Percentiles rank a stretch among this genome's conserved stretches.
Conservation (phyloP, 2,888 invertebrate genomes). For the Hylaea fasciaria region DNA sequence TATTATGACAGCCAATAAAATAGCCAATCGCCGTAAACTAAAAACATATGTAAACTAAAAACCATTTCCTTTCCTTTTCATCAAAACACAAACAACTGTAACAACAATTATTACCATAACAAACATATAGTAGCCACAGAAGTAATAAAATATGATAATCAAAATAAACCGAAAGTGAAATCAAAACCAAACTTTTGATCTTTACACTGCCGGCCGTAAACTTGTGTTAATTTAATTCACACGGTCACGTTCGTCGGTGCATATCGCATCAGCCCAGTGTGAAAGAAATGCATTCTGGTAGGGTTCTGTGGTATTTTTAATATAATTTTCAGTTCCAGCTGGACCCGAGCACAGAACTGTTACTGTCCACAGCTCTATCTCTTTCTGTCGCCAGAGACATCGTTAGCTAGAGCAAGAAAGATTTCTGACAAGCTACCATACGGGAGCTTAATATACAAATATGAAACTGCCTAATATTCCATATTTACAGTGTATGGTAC, state of each 20-base stretch:
- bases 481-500: too few relatives aligned
- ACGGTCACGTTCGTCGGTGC: conserved; percentile 15
- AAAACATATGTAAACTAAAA: too few relatives aligned
- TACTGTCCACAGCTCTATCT: too few relatives aligned
- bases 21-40: neutral
- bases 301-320: conserved; percentile 7
- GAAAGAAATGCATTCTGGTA: conserved; percentile 2
- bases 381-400: too few relatives aligned
- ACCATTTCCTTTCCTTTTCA: conserved; percentile 10
- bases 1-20: too few relatives aligned
- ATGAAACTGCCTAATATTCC: too few relatives aligned
- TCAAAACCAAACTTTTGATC: conserved; percentile 50
- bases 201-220: conserved; percentile 51
- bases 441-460: too few relatives aligned
- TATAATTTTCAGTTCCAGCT: too few relatives aligned
- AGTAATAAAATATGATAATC: conserved; percentile 19
- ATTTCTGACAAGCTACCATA: too few relatives aligned
- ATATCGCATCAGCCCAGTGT: conserved; percentile 9
- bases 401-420: too few relatives aligned
- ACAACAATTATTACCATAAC: neutral
- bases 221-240: conserved; percentile 42
- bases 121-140: conserved; percentile 1
- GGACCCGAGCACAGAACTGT: too few relatives aligned
- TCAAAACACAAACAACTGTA: conserved; percentile 7
- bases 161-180: conserved; percentile 51